Percentiles rank a stretch among this genome's conserved stretches.
phyloP scores from a whole-genome alignment of 2,113 vertebrate species.

The Desmodus rotundus region DNA sequence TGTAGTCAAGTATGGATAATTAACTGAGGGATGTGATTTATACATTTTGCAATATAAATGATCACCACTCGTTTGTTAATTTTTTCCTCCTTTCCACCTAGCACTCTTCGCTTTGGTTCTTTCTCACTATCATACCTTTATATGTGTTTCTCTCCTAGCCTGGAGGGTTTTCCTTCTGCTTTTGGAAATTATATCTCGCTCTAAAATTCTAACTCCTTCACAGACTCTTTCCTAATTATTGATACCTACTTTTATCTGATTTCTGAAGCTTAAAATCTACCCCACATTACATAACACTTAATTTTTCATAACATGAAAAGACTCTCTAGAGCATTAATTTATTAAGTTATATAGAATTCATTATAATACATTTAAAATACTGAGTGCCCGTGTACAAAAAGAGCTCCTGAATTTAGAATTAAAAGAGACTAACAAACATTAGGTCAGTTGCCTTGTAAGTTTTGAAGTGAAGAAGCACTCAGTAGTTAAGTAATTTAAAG shows the following conservation, averaged over 20 bases:
- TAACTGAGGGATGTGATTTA: constrained; percentile 23
- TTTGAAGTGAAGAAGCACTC: constrained; percentile 6
- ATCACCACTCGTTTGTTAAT: not conserved
- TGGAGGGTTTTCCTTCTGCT: not conserved
- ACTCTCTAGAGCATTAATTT: not conserved
- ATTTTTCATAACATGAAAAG: constrained; percentile 2
- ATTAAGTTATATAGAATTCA: not conserved
- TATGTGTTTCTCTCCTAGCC: not conserved
- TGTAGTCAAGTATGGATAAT: not conserved
- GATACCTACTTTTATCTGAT: not conserved
- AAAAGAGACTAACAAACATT: not conserved
- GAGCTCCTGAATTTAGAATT: not conserved
- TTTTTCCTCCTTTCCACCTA: not conserved
- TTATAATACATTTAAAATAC: not conserved
- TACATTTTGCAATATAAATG: not conserved
- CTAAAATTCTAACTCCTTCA: not conserved
- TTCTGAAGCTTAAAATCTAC: not conserved
- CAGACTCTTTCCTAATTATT: not conserved
- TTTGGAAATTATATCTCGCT: not conserved
- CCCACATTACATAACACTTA: not conserved
- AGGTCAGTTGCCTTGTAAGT: not conserved
- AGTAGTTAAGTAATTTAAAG: not conserved
- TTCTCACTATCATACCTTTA: not conserved
- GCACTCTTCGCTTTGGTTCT: not conserved
- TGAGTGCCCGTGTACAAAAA: not conserved